phyloP scores from a whole-genome alignment of 2,113 vertebrate genomes.

The Platichthys stellatus region DNA sequence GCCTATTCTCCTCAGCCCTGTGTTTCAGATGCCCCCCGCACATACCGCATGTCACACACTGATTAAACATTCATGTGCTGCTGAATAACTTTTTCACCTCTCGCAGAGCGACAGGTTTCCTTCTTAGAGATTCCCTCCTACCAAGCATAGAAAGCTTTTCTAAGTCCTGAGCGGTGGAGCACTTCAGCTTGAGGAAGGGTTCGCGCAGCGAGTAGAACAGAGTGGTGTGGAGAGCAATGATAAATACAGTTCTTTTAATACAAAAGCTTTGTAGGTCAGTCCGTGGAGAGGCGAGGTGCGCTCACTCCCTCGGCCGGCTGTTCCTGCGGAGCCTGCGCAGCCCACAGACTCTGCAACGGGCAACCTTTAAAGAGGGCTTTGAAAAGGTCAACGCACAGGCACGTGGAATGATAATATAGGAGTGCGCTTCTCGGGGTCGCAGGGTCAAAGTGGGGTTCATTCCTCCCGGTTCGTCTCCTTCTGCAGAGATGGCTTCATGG shows the following conservation, averaged over 20 bases:
- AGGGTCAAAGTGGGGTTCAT: conserved; percentile 71
- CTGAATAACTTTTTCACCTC: conserved; percentile 68
- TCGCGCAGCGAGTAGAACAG: conserved; percentile 57
- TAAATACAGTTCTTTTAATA: conserved; percentile 82
- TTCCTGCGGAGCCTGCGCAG: conserved; percentile 60
- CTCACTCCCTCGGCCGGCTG: conserved; percentile 57
- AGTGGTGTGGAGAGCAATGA: conserved; percentile 67
- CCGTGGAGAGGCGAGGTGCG: conserved; percentile 62
- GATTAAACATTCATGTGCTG: conserved; percentile 72
- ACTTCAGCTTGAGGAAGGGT: conserved; percentile 72
- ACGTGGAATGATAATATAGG: conserved; percentile 79
- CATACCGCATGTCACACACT: conserved; percentile 60
- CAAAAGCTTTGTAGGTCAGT: conserved; percentile 83
- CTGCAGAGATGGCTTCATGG: conserved; percentile 23
- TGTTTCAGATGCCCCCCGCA: conserved; percentile 33
- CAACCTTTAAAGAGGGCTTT: conserved; percentile 83
- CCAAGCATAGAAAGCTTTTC: conserved; percentile 71
- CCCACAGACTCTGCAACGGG: conserved; percentile 68
- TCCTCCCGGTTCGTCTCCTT: conserved; percentile 29
- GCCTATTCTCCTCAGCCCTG: not conserved
- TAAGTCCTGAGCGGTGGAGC: conserved; percentile 61
- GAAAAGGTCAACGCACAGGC: conserved; percentile 80
- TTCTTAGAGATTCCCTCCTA: conserved; percentile 61
- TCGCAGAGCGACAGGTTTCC: conserved; percentile 53
- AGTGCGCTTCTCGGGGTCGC: conserved; percentile 67